Percentiles rank a stretch among this genome's conserved stretches.
phyloP scores from a whole-genome alignment of 2,113 vertebrate genomes.

The Tupaia tana region DNA sequence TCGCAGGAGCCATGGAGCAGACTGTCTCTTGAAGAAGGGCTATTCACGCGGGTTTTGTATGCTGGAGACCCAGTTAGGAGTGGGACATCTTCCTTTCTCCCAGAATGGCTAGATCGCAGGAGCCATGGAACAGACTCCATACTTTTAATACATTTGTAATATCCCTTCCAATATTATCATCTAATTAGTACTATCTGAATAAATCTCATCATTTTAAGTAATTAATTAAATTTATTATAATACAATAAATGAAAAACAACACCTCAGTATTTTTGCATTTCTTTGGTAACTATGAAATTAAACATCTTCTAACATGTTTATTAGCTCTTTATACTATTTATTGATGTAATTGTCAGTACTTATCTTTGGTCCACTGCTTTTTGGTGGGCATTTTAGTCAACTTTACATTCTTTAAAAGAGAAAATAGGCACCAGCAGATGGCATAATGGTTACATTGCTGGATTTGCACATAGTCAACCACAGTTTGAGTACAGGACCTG shows the following conservation, averaged over 20 bases:
- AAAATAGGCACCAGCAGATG: neutral
- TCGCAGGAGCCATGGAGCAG: too few relatives aligned
- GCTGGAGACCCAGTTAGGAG: too few relatives aligned
- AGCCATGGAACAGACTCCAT: too few relatives aligned
- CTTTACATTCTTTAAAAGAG: constrained; percentile 32
- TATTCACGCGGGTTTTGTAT: too few relatives aligned
- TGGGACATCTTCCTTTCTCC: too few relatives aligned
- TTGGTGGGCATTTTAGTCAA: neutral
- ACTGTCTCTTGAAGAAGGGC: too few relatives aligned
- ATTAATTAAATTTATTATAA: constrained; percentile 19
- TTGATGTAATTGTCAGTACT: neutral
- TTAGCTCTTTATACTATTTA: neutral
- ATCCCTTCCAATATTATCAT: neutral
- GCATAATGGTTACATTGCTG: too few relatives aligned
- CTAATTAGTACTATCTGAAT: neutral
- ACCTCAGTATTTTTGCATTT: neutral
- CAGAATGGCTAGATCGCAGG: too few relatives aligned
- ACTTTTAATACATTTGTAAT: neutral
- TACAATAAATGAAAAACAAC: constrained; percentile 15
- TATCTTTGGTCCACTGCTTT: neutral
- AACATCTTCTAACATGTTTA: neutral
- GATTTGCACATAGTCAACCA: too few relatives aligned
- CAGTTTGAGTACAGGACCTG: too few relatives aligned
- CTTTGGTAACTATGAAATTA: constrained; percentile 37
- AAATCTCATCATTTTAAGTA: neutral